Evolutionary conservation across 1,140 invertebrate genomes (phyloP), one percentile per base, ranked within the genome.

Genomic region (Araneus ventricosus): DNA sequence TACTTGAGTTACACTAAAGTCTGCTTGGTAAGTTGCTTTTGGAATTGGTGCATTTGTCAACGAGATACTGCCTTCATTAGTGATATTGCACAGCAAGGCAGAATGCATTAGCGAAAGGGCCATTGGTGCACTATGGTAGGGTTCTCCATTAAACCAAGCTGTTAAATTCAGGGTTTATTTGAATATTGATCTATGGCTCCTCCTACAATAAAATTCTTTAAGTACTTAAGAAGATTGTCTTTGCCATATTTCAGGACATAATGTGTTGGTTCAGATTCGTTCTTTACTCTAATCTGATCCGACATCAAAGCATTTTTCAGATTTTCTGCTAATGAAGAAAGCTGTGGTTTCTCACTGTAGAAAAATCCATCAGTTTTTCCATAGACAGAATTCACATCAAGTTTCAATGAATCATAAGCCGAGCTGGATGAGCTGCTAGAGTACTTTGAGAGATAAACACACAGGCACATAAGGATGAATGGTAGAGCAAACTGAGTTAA

Each of bases 91-190:
- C 27, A 94, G 52, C 20, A 94, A 3, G 39, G 93, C 91, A 27
- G 88, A 70, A 37, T 94, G 79, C 67, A 93, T 88, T 20, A 92
- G n/a, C 14, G 85, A 75, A n/a, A 94, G 67, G 10, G 94, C 79
- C 61, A 93, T 91, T 22, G 93, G 88, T 57, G 27, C 14, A 41
- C 75, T 39, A 70, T 94, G 94, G 67, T 90, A 90, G 17, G 82
- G 90, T 85, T 93, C 88, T n/a, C 94, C 94, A 89, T 94, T 94
- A 70, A 52, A 94, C 93, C 93, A 94, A 17, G 91, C 61, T 27
- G 90, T 94, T 7, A 94, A 45, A 22, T 57, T 85, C 10, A 75
- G 37, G 7, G 52, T 88, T n/a, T 34, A 63, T 82, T 27, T 14
- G 30, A 7, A 82, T 7, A 30, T 17, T 27, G 39, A 39, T 75